Conservation (phyloP, 2,113 vertebrate species). For the Serilophus lunatus region DNA sequence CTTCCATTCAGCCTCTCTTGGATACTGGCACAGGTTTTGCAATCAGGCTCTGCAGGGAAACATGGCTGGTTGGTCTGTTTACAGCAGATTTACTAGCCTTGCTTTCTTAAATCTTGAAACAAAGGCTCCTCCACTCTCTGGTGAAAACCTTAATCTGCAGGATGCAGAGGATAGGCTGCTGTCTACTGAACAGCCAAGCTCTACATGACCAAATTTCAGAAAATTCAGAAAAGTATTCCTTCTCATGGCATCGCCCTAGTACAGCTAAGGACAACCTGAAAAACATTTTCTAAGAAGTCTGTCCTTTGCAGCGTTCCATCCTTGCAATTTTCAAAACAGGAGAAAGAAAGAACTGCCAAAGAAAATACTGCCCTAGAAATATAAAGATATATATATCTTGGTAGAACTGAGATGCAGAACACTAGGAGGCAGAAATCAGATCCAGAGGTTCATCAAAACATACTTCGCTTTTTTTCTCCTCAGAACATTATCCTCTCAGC, state of each 20-base stretch:
- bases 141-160: slow-evolving; percentile 12
- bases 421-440: neutral
- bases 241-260: neutral
- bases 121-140: slow-evolving; percentile 1
- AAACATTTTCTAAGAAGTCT: neutral
- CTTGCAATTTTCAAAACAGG: neutral
- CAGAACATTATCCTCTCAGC: neutral
- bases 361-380: neutral
- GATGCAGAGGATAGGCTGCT: neutral
- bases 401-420: neutral
- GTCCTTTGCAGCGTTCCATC: neutral
- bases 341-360: neutral
- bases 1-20: neutral
- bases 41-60: neutral
- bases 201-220: neutral
- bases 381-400: neutral
- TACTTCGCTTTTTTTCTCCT: neutral
- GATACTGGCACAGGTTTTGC: neutral
- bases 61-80: slow-evolving; percentile 13
- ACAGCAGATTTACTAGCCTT: neutral
- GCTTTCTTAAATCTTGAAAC: neutral
- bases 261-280: neutral
- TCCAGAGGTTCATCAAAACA: neutral
- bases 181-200: neutral
- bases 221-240: neutral